Evolutionary conservation across 2,888 invertebrate species (phyloP).

Genomic region (Tineola bisselliella): DNA sequence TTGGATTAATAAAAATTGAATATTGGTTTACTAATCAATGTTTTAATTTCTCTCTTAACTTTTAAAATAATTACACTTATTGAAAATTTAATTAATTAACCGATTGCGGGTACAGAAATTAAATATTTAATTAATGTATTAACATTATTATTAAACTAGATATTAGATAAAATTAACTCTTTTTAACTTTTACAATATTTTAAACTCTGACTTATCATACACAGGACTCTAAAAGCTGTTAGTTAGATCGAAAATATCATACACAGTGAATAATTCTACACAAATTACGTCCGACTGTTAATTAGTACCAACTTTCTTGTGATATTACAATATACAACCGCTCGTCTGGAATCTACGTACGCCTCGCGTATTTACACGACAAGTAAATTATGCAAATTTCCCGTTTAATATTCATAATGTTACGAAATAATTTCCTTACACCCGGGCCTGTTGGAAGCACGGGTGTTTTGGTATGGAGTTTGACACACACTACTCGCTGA

Average conservation of each 20-base stretch:
- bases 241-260: neutral
- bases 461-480: neutral
- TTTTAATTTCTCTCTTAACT: too few species aligned
- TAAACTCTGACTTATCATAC: neutral
- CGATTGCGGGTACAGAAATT: too few species aligned
- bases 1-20: too few species aligned
- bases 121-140: too few species aligned
- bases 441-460: neutral
- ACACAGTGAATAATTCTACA: neutral
- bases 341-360: neutral
- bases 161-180: too few species aligned
- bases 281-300: constrained; percentile 5
- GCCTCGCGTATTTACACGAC: constrained; percentile 8
- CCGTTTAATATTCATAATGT: constrained; percentile 11
- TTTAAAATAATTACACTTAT: too few species aligned
- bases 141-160: too few species aligned
- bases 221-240: neutral
- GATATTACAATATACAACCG: neutral
- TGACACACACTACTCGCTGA: neutral
- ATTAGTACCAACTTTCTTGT: constrained; percentile 11
- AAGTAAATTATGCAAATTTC: constrained; percentile 12
- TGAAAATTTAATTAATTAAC: too few species aligned
- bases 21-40: too few species aligned
- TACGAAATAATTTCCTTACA: constrained; percentile 9
- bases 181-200: too few species aligned